phyloP scores from a whole-genome alignment of 1,140 invertebrate genomes.

The Lasaia peninsularis region DNA sequence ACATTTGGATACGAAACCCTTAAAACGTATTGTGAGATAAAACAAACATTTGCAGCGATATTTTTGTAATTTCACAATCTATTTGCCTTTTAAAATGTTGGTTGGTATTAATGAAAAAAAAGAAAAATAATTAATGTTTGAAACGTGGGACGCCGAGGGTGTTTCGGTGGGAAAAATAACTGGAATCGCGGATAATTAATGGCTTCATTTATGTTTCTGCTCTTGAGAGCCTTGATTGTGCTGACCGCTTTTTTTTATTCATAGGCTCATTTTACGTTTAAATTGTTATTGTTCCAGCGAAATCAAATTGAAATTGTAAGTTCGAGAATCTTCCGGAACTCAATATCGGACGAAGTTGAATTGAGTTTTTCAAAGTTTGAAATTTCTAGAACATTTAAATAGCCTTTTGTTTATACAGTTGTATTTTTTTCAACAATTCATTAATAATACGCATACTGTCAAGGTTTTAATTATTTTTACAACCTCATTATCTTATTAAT shows the following conservation, averaged over 20 bases:
- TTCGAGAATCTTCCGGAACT: conserved; percentile 37
- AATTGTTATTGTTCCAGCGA: conserved; percentile 62
- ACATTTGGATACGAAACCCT: too few relatives aligned
- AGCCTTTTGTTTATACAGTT: background rate
- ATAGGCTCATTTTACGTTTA: conserved; percentile 40
- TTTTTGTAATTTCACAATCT: conserved; percentile 5
- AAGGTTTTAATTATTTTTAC: too few relatives aligned
- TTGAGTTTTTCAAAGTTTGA: conserved; percentile 1
- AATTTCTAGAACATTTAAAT: conserved; percentile 7
- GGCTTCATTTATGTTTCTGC: conserved; percentile 75
- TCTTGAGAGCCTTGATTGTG: conserved; percentile 70
- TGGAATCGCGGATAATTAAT: conserved; percentile 72
- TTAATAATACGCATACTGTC: too few relatives aligned
- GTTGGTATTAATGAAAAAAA: conserved; percentile 18
- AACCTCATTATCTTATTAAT: too few relatives aligned
- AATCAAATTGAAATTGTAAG: conserved; percentile 59
- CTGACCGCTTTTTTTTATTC: conserved; percentile 59
- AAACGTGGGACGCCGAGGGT: conserved; percentile 30
- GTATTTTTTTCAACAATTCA: too few relatives aligned
- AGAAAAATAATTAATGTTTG: conserved; percentile 19
- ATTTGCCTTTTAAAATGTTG: conserved; percentile 17
- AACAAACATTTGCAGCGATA: background rate
- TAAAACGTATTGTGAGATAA: conserved; percentile 11
- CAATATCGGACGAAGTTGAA: conserved; percentile 14
- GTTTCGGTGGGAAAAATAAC: conserved; percentile 55